Evolutionary conservation across 2,113 vertebrate species (phyloP), one percentile per base, ranked within the genome.

Genomic region (Sarotherodon lohbergeri): DNA sequence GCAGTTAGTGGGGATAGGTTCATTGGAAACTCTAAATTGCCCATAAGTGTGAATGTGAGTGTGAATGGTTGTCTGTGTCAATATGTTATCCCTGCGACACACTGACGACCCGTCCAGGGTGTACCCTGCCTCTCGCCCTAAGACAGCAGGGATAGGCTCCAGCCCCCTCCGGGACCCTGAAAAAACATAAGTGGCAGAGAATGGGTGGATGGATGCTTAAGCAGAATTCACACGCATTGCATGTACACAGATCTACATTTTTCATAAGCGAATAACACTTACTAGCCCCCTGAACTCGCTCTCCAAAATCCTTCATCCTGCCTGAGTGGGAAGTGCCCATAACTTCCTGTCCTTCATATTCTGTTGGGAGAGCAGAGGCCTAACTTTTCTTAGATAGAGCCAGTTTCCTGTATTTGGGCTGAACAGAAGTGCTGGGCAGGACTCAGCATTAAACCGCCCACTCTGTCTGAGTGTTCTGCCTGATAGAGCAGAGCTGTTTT

Each of bases 401-500:
- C 29, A 78, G 80, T 90, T 95, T 96, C 93, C 94, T 91, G 84
- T 81, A 73, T 82, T 93, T 82, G 84, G 85, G 24, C 52, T 29
- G 87, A 86, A 12, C 76, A 57, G 52, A 73, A 50, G 84, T 52
- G 80, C 61, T 50, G 61, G 82, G 81, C 79, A 68, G 61, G 85
- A 90, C 86, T 86, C 86, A 3, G 55, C 66, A 57, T 87, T 82
- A 91, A 89, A 87, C 87, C 71, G 46, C 91, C 92, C 89, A 90
- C 91, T 88, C 86, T 32, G 89, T 84, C 83, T 89, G 83, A 90
- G 87, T 54, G 88, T 61, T 91, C 82, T 82, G 87, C 87, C 89
- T 87, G 80, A 90, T 94, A 78, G 89, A 93, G 89, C 84, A 34
- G 81, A 78, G 39, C 86, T 95, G 95, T 96, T 95, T 91, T 92